Percentiles rank a stretch among this genome's conserved stretches.
phyloP scores from a whole-genome alignment of 2,888 invertebrate species.

The Drosophila kokeensis region DNA sequence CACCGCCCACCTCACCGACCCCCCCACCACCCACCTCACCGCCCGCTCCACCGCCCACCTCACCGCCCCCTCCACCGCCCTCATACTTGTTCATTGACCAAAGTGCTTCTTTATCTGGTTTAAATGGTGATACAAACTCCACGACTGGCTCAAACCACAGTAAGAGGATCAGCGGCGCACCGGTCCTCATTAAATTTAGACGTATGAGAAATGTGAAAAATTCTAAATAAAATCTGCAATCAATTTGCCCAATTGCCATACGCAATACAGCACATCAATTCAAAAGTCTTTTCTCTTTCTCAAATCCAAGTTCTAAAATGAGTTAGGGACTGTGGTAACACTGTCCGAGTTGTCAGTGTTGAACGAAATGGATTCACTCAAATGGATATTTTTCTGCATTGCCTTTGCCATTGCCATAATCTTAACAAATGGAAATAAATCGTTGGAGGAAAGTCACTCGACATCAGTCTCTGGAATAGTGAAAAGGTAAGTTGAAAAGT shows the following conservation, averaged over 20 bases:
- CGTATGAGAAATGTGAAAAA: slow-evolving; percentile 19
- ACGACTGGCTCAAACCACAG: no score
- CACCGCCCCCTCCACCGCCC: no score
- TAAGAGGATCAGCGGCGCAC: no score
- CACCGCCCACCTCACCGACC: no score
- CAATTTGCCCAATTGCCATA: not conserved
- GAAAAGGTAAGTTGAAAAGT: slow-evolving; percentile 52
- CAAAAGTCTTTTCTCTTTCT: not conserved
- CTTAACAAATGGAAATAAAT: not conserved
- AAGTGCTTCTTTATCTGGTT: no score
- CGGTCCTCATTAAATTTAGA: no score
- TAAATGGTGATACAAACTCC: no score
- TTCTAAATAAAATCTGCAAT: not conserved
- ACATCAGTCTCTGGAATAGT: slow-evolving; percentile 75
- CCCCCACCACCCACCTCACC: no score
- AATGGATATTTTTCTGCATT: no score
- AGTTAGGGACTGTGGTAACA: not conserved
- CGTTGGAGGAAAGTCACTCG: slow-evolving; percentile 53
- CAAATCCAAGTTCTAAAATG: not conserved
- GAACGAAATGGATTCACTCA: not conserved
- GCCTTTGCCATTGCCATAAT: not conserved
- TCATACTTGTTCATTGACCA: no score
- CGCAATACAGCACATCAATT: not conserved
- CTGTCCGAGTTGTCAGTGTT: not conserved
- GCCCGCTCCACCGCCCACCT: no score